These are phyloP conservation scores for Dromas ardeola DNA, from an alignment of 2,113 vertebrate genomes.

Conservation along the genomic window DNA sequence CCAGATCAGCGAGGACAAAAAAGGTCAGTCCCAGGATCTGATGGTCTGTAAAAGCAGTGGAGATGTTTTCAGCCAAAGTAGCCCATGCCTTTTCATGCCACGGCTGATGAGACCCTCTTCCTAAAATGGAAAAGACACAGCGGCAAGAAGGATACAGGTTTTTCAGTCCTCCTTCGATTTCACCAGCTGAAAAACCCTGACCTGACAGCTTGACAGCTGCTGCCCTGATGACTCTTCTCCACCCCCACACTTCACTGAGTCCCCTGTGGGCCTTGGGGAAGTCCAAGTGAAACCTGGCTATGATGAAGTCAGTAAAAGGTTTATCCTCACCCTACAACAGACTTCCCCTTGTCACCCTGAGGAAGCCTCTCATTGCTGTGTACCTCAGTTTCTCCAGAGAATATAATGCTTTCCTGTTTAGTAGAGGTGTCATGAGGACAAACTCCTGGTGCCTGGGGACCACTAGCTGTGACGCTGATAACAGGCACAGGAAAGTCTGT, in stretches of 20 bases:
- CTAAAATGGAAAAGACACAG: not conserved
- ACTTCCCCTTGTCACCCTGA: not conserved
- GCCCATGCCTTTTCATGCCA: not conserved
- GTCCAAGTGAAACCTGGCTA: not conserved
- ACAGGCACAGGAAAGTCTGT: slow-evolving; percentile 18
- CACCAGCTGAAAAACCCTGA: not conserved
- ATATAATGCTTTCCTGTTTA: not conserved
- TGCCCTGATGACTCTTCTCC: not conserved
- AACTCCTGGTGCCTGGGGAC: not conserved
- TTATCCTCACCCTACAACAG: not conserved
- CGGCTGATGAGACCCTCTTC: not conserved
- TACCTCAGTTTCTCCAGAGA: slow-evolving; percentile 1
- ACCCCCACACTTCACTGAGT: not conserved
- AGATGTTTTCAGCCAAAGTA: not conserved
- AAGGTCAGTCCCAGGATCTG: not conserved
- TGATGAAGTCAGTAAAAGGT: not conserved
- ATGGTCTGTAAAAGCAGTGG: not conserved
- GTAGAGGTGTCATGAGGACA: slow-evolving; percentile 27
- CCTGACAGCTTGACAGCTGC: not conserved
- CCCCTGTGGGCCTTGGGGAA: not conserved
- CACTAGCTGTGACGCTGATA: not conserved
- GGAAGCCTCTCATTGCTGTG: not conserved
- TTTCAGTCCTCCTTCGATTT: not conserved
- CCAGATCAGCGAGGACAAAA: not conserved
- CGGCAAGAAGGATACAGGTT: not conserved